These are phyloP conservation scores for Falcaria lacertinaria DNA, from an alignment of 2,888 invertebrate genomes.

Conservation along the genomic window DNA sequence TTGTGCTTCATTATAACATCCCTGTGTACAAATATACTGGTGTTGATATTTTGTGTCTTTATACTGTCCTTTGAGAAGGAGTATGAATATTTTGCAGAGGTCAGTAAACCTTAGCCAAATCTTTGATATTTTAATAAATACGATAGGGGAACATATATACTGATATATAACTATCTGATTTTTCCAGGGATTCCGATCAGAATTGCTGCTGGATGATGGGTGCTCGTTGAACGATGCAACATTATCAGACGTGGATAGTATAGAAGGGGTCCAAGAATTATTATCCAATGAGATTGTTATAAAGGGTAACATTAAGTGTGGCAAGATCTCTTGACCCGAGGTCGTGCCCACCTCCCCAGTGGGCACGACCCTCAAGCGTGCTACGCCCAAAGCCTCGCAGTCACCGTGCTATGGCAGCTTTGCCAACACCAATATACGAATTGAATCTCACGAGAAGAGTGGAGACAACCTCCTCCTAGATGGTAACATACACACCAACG, in stretches of 20 bases:
- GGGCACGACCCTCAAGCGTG: conserved; percentile 21
- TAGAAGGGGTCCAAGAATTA: conserved; percentile 54
- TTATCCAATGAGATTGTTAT: conserved; percentile 54
- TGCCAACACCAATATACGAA: conserved; percentile 46
- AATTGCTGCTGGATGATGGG: conserved; percentile 60
- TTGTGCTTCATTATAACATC: conserved; percentile 60
- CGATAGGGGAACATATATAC: not conserved
- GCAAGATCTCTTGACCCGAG: conserved; percentile 69
- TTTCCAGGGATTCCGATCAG: conserved; percentile 65
- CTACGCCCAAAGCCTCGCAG: conserved; percentile 31
- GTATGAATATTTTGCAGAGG: conserved; percentile 68
- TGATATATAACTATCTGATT: not conserved
- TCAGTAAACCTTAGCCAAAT: too few species aligned
- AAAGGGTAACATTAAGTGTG: conserved; percentile 51
- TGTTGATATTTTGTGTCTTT: conserved; percentile 66
- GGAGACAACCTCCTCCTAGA: conserved; percentile 18
- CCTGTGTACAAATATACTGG: conserved; percentile 59
- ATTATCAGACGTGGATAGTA: conserved; percentile 54
- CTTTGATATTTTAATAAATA: too few species aligned
- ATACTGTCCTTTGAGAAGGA: conserved; percentile 70
- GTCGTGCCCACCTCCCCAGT: conserved; percentile 71
- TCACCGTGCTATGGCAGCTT: conserved; percentile 61
- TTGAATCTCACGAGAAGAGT: conserved; percentile 2
- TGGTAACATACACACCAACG: conserved; percentile 13
- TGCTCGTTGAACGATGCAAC: conserved; percentile 57